Conservation (phyloP, 2,113 vertebrate species). For the Sinocyclocheilus anshuiensis region DNA sequence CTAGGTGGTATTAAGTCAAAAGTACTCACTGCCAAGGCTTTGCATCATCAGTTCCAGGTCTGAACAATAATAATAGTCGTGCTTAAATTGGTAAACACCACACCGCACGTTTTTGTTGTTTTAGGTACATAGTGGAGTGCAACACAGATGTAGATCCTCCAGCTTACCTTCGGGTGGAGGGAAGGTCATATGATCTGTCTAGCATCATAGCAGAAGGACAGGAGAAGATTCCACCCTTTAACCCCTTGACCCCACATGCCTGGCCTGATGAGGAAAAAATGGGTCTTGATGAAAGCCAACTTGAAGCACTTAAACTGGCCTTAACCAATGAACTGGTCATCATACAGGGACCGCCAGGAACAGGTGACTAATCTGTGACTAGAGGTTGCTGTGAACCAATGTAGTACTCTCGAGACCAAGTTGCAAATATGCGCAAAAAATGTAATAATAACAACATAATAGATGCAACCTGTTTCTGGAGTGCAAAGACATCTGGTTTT, state of each 20-base stretch:
- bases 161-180: slow-evolving; percentile 73
- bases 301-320: slow-evolving; percentile 84
- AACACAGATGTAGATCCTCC: slow-evolving; percentile 75
- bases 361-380: slow-evolving; percentile 73
- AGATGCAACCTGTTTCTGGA: not conserved
- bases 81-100: not conserved
- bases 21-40: not conserved
- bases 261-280: slow-evolving; percentile 85
- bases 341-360: slow-evolving; percentile 95
- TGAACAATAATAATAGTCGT: not conserved
- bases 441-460: not conserved
- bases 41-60: not conserved
- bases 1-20: not conserved
- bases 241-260: slow-evolving; percentile 69
- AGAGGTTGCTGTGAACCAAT: not conserved
- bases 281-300: slow-evolving; percentile 88
- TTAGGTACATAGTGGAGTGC: slow-evolving; percentile 89
- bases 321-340: slow-evolving; percentile 93
- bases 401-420: not conserved
- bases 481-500: not conserved
- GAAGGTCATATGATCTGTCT: slow-evolving; percentile 75
- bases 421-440: not conserved
- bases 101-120: not conserved
- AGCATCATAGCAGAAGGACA: slow-evolving; percentile 59
- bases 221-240: slow-evolving; percentile 61